These are phyloP conservation scores for Rhegmatorhina hoffmannsi DNA, from an alignment of 2,113 vertebrate genomes.

Conservation along the genomic window DNA sequence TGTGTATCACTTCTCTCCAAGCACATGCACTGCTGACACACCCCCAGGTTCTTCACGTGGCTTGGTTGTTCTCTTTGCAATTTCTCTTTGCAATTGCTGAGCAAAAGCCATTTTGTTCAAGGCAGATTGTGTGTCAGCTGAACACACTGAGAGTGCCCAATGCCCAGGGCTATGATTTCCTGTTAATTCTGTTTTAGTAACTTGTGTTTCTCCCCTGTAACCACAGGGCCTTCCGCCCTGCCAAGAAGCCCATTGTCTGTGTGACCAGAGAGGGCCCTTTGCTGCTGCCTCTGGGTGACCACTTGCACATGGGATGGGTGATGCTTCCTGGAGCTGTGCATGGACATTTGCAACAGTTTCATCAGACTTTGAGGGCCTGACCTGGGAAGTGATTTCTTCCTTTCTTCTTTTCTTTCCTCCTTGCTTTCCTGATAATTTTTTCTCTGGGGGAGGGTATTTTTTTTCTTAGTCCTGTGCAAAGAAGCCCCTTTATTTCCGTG, in stretches of 20 bases:
- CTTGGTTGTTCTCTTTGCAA: background rate
- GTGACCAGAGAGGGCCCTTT: background rate
- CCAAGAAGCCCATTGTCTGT: background rate
- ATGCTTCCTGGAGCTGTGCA: background rate
- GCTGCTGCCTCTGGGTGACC: background rate
- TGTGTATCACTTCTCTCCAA: fast-evolving
- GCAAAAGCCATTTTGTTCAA: background rate
- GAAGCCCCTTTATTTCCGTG: background rate
- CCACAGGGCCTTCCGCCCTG: conserved; percentile 35
- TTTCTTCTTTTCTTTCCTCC: background rate
- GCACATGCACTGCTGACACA: fast-evolving
- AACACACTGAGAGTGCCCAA: background rate
- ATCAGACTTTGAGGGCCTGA: fast-evolving
- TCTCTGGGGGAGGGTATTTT: too few relatives aligned
- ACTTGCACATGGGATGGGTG: background rate
- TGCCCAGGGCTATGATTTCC: background rate
- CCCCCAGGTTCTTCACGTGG: background rate
- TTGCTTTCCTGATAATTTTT: background rate
- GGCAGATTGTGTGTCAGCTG: background rate
- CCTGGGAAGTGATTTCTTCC: background rate
- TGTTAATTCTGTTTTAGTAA: background rate
- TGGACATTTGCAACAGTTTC: background rate
- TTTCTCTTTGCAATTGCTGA: background rate
- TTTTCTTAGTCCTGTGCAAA: background rate
- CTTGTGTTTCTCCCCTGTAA: conserved; percentile 5